These are phyloP conservation scores for Nineta flava DNA, from an alignment of 2,888 invertebrate genomes.

Conservation along the genomic window DNA sequence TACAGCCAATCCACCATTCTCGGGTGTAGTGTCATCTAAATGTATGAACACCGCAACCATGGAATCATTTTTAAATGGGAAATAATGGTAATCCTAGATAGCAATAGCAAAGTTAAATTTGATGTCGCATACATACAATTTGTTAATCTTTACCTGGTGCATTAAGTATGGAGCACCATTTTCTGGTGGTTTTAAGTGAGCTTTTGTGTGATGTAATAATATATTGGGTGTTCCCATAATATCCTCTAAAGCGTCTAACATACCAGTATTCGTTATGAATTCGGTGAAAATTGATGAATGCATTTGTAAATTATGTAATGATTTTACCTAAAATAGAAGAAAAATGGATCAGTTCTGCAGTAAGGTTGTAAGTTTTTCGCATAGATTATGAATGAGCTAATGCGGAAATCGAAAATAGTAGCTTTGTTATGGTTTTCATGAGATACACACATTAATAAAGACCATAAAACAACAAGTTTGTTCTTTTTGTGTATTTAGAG, in stretches of 20 bases:
- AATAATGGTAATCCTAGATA: constrained; percentile 38
- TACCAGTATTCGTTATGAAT: constrained; percentile 29
- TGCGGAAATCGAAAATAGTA: too few species aligned
- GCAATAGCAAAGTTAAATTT: constrained; percentile 17
- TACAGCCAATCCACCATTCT: constrained; percentile 40
- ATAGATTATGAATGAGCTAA: too few species aligned
- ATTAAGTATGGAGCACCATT: constrained; percentile 41
- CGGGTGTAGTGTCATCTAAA: constrained; percentile 36
- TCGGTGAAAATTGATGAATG: constrained; percentile 34
- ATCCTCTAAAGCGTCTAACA: constrained; percentile 37
- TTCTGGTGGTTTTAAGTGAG: constrained; percentile 40
- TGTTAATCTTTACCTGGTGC: constrained; percentile 30
- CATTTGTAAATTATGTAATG: constrained; percentile 41
- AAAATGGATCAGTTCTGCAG: neutral
- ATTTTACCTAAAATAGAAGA: constrained; percentile 30
- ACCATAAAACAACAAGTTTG: too few species aligned
- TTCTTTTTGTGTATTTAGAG: too few species aligned
- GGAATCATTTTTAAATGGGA: constrained; percentile 38
- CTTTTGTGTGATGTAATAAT: constrained; percentile 42
- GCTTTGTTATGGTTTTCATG: too few species aligned
- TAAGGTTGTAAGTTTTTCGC: neutral
- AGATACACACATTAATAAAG: too few species aligned
- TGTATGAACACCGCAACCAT: constrained; percentile 41
- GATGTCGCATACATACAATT: neutral
- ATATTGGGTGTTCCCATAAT: constrained; percentile 36